Conservation (phyloP, 2,797 vertebrate genomes). For the Siniperca scherzeri region DNA sequence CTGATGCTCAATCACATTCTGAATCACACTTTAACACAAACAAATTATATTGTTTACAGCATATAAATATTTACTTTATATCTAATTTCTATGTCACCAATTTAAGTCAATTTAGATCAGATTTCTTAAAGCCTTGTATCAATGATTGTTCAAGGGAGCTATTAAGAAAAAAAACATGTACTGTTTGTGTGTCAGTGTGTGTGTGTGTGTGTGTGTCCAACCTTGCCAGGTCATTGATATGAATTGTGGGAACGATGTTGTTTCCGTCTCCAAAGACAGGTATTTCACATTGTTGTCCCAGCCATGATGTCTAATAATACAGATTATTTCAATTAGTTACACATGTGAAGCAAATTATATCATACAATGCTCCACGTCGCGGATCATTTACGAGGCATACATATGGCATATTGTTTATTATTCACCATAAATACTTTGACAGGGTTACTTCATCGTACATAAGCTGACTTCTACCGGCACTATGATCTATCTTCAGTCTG, state of each 20-base stretch:
- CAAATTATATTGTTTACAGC: background rate
- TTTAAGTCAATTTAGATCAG: background rate
- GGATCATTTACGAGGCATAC: too few species aligned
- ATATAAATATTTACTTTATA: background rate
- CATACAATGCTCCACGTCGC: too few species aligned
- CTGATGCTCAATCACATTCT: slow-evolving; percentile 88
- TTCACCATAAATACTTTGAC: too few species aligned
- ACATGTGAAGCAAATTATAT: background rate
- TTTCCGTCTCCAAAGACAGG: slow-evolving; percentile 91
- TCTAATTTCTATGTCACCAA: background rate
- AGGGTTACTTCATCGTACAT: too few species aligned
- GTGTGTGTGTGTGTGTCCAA: slow-evolving; percentile 61
- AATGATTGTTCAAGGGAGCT: background rate
- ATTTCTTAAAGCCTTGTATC: background rate
- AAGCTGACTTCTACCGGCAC: too few species aligned
- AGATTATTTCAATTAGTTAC: slow-evolving; percentile 3
- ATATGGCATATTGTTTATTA: too few species aligned
- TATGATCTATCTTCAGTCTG: too few species aligned
- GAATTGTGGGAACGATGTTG: slow-evolving; percentile 92
- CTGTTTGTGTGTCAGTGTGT: background rate
- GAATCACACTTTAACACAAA: slow-evolving; percentile 85
- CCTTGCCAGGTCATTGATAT: slow-evolving; percentile 92
- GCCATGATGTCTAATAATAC: slow-evolving; percentile 87
- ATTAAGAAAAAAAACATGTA: too few species aligned
- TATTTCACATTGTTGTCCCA: slow-evolving; percentile 83